These are phyloP conservation scores for Antitype chi DNA, from an alignment of 2,888 invertebrate genomes.

Conservation along the genomic window DNA sequence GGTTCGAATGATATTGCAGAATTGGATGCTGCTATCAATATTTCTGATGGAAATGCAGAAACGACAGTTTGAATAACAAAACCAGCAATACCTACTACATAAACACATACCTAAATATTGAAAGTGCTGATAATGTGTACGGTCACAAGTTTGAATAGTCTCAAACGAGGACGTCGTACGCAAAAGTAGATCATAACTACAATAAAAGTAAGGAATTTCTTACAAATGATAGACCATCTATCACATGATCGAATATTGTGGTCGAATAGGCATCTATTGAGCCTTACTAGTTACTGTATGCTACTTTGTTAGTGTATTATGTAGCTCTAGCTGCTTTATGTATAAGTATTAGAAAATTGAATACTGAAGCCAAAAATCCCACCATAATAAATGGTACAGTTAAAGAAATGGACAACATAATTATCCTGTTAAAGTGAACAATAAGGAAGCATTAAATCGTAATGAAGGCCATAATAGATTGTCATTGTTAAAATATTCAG, in stretches of 20 bases:
- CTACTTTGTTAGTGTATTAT: background rate
- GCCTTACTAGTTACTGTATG: background rate
- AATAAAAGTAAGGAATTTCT: conserved; percentile 26
- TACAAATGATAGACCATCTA: conserved; percentile 5
- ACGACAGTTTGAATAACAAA: background rate
- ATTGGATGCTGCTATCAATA: conserved; percentile 1
- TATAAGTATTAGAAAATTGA: conserved; percentile 10
- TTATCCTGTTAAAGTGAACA: conserved; percentile 53
- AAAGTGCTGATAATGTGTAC: background rate
- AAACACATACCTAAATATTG: background rate
- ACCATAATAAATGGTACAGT: conserved; percentile 34
- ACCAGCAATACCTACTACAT: background rate
- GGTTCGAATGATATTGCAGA: background rate
- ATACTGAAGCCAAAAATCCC: conserved; percentile 21
- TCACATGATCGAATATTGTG: conserved; percentile 22
- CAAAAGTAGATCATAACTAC: conserved; percentile 34
- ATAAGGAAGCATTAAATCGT: conserved; percentile 59
- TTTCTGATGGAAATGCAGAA: background rate
- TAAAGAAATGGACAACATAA: conserved; percentile 53
- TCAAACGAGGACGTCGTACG: conserved; percentile 31
- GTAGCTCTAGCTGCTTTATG: background rate
- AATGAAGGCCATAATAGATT: conserved; percentile 62
- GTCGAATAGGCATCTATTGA: conserved; percentile 1
- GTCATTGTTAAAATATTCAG: conserved; percentile 60
- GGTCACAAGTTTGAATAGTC: conserved; percentile 20